Evolutionary conservation across 2,113 vertebrate species (phyloP).

Genomic region (Hipposideros armiger): DNA sequence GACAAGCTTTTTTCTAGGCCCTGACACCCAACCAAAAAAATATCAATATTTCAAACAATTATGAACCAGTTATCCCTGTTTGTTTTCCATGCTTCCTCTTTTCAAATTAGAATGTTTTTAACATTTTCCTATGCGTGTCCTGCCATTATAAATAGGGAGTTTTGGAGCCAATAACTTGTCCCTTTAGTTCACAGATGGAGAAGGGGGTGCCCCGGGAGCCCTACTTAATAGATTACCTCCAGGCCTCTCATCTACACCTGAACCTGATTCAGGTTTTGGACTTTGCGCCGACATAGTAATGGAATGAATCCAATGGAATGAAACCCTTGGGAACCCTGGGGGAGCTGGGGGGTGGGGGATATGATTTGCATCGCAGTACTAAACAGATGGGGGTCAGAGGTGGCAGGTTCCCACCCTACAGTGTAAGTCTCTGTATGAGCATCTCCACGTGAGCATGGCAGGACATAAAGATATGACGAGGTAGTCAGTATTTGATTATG

Average conservation of each 20-base stretch:
- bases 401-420: background rate
- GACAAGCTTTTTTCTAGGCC: background rate
- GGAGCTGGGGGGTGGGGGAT: rapidly evolving
- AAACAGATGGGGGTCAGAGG: background rate
- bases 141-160: background rate
- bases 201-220: background rate
- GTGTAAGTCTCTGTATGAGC: too few relatives aligned
- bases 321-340: background rate
- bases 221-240: background rate
- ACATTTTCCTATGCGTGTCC: background rate
- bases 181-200: background rate
- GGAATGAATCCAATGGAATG: background rate
- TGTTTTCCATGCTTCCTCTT: background rate
- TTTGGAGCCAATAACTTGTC: background rate
- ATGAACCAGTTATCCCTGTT: background rate
- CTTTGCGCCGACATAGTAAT: background rate
- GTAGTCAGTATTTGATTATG: background rate
- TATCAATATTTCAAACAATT: background rate
- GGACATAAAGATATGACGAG: rapidly evolving
- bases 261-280: background rate
- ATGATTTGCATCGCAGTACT: background rate
- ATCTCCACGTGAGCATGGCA: background rate
- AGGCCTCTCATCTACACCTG: background rate
- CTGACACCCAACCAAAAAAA: background rate
- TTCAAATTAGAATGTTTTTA: background rate